Base-by-base conservation (phyloP, 2,888 invertebrate species). In the Dione juno region DNA sequence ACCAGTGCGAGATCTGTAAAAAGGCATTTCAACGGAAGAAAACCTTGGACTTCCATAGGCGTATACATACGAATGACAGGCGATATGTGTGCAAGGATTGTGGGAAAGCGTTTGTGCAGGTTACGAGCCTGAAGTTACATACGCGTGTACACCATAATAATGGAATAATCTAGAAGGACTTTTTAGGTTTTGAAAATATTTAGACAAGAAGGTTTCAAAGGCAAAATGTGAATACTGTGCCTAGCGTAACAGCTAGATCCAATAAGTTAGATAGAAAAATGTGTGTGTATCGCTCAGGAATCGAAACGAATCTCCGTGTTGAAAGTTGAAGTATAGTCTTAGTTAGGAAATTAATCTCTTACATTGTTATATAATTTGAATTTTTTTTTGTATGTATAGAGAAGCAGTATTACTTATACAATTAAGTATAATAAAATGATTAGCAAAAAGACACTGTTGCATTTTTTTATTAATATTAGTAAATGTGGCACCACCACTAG, bases 11-110 rank as follows among this genome's bases (percentile, higher is more conserved):
- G 7, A 85, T 90, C 71, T 95, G 95, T 72, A 93, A 93, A 45
- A 95, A 94, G 76, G 82, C 91, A 1, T 95, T 95, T 77, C 94
- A 94, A 54, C 93, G 95, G 73, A 93, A 93, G 75, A 94, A 93
- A 68, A 93, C 94, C 0, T 77, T 95, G 48, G 93, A 94, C 1
- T 88, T 93, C 2, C 94, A 95, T 77, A 86, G 88, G 48, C 82
- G 94, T 50, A 94, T 93, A 72, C 94, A 94, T 69, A 94, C 94
- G 0, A 94, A 94, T 9, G 94, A 94, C 73, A 87, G 88, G 68
- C 86, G 94, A 19, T 94, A 94, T 73, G 86, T 85, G 1, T 94
- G 94, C 68, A 88, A 91, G 10, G 85, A 90, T 13, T 95, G 95
- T 64, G 93, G 88, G 0, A 91, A 92, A 64, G 93, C 94, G 0